A percentile compares a stretch with the other conserved stretches of the same genome.
Conservation (phyloP, 2,797 vertebrate species). For the Eulemur mongoz region DNA sequence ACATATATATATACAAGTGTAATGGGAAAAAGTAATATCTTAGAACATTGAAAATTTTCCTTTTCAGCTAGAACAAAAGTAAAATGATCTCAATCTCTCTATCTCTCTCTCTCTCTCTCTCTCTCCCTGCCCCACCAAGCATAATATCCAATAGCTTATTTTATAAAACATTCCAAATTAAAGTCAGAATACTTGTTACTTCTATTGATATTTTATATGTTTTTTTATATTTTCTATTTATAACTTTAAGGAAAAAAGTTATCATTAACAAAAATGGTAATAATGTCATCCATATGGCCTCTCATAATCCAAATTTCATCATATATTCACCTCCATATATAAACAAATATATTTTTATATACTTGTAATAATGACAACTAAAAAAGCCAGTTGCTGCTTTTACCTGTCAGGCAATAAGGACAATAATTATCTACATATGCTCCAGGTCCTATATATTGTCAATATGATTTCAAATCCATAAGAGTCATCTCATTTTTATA, state of each 20-base stretch:
- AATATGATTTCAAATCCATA: neutral
- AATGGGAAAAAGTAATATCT: neutral
- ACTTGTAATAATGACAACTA: neutral
- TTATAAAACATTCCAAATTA: neutral
- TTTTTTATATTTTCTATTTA: neutral
- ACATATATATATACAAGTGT: neutral
- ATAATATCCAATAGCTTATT: neutral
- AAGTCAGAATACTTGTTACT: neutral
- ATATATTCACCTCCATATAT: neutral
- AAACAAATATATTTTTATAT: conserved; percentile 17
- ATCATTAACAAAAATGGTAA: neutral
- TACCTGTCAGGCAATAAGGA: neutral
- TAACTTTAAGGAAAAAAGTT: neutral
- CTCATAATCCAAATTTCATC: neutral
- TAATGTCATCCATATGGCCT: neutral
- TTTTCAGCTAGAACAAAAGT: neutral
- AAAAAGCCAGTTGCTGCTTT: neutral
- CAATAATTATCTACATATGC: neutral
- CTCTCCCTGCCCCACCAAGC: neutral
- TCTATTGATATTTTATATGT: neutral
- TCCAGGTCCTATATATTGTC: neutral
- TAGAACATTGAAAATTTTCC: neutral
- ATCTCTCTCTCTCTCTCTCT: neutral
- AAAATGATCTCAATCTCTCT: neutral
- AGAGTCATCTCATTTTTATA: neutral